Conservation (phyloP, 2,797 vertebrate species). For the Lithobates pipiens region DNA sequence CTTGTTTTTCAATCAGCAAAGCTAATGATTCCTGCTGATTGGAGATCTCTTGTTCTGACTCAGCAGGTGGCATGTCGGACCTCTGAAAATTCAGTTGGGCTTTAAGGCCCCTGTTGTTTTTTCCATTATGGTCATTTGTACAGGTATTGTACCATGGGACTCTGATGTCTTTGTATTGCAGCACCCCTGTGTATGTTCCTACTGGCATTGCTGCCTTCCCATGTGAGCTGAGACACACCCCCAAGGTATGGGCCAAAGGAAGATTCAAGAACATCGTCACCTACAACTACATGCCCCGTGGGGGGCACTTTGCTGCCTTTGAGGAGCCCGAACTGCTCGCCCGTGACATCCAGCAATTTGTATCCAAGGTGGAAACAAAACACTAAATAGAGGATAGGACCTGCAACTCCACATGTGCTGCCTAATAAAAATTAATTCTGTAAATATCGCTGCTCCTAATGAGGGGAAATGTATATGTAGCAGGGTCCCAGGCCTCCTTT, state of each 20-base stretch:
- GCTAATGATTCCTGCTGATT: too few species aligned
- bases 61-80: background rate
- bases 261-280: constrained; percentile 76
- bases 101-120: too few species aligned
- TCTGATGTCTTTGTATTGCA: constrained; percentile 61
- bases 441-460: too few species aligned
- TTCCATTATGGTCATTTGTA: too few species aligned
- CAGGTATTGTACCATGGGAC: background rate
- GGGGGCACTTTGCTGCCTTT: constrained; percentile 89
- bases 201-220: constrained; percentile 86
- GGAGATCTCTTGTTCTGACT: background rate
- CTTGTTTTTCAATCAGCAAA: too few species aligned
- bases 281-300: constrained; percentile 82
- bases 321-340: constrained; percentile 86
- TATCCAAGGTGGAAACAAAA: constrained; percentile 79
- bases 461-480: too few species aligned
- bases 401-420: too few species aligned
- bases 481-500: too few species aligned
- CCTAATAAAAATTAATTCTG: too few species aligned
- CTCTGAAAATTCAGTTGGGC: background rate
- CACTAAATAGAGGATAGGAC: background rate
- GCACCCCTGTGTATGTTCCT: constrained; percentile 77
- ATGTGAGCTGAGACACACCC: constrained; percentile 77
- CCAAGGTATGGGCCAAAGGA: constrained; percentile 75
- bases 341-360: constrained; percentile 81